Evolutionary conservation across 2,888 invertebrate genomes (phyloP), one percentile per base, ranked within the genome.

Genomic region (Crioceris asparagi): DNA sequence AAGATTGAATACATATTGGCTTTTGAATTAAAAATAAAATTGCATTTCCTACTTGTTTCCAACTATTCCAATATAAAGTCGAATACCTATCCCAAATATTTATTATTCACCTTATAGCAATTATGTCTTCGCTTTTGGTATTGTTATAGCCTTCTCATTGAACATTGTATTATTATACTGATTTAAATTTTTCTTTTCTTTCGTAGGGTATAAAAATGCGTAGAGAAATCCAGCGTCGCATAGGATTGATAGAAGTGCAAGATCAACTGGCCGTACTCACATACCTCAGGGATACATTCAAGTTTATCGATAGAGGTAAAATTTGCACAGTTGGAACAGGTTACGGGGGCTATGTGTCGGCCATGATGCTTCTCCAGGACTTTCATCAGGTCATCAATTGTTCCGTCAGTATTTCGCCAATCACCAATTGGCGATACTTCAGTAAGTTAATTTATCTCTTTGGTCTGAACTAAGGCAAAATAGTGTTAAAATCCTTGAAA

Each of bases 261-360:
- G 81, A 81, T 58, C 77, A 79, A 54, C 64, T 79, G 25, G 66
- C 67, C 3, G 65, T 66, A 4, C 49, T 65, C 21, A 79, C 79
- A n/a, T 83, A 84, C 58, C 71, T 91, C 16, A 74, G 80, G 34
- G 80, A 85, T 54, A 80, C 80, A 50, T 69, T 87, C 35, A 79
- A 79, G 59, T 91, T 82, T 65, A 82, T 92, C 43, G 88, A 91
- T 67, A 74, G 77, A 2, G 65, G 73, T 6, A 77, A 84, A 44
- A 80, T 88, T 44, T 90, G 85, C 40, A 82, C 87, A 39, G 87
- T 84, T 72, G 93, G 93, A 6, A 74, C 72, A 68, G 90, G 88
- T 3, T 92, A 91, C 65, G 93, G 93, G 15, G 92, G 84, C 8
- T 91, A 84, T 58, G 79, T 86, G 3, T 75, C 87, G 0, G 74